Evolutionary conservation across 92 coral and sea anemone genomes (phyloP).

Genomic region (Epizoanthus scotinus): DNA sequence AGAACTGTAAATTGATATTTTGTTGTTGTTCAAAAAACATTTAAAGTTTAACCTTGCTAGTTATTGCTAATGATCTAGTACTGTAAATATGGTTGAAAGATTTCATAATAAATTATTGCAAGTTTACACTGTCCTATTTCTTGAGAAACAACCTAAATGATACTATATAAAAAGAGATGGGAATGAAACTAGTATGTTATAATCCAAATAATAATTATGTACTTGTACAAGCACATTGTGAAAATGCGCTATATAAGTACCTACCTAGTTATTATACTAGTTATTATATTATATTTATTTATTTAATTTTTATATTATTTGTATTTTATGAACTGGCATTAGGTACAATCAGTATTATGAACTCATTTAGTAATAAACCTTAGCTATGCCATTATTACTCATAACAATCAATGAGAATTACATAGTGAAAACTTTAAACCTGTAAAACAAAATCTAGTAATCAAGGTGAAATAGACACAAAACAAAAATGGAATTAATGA

Average conservation of each 20-base stretch:
- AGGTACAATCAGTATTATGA: slow-evolving; percentile 24
- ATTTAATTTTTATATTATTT: slow-evolving; percentile 34
- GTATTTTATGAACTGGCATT: slow-evolving; percentile 30
- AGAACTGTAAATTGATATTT: slow-evolving; percentile 33
- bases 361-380: slow-evolving; percentile 12
- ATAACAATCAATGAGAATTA: slow-evolving; percentile 22
- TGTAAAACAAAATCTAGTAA: slow-evolving; percentile 39
- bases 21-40: slow-evolving; percentile 22
- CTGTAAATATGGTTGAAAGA: too few species aligned
- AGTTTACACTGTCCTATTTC: too few species aligned
- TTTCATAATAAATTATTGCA: too few species aligned
- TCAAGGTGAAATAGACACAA: too few species aligned
- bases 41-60: too few species aligned
- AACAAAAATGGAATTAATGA: slow-evolving; percentile 30
- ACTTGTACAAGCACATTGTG: too few species aligned
- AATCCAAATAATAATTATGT: too few species aligned
- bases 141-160: too few species aligned
- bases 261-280: slow-evolving; percentile 37
- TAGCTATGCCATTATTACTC: slow-evolving; percentile 1
- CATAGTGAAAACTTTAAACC: slow-evolving; percentile 34
- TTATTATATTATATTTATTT: background rate
- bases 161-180: too few species aligned
- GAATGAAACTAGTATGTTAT: too few species aligned
- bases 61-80: too few species aligned
- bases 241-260: too few species aligned